Evolutionary conservation across 2,113 vertebrate genomes (phyloP).

Genomic region (Actenoides lindsayi): DNA sequence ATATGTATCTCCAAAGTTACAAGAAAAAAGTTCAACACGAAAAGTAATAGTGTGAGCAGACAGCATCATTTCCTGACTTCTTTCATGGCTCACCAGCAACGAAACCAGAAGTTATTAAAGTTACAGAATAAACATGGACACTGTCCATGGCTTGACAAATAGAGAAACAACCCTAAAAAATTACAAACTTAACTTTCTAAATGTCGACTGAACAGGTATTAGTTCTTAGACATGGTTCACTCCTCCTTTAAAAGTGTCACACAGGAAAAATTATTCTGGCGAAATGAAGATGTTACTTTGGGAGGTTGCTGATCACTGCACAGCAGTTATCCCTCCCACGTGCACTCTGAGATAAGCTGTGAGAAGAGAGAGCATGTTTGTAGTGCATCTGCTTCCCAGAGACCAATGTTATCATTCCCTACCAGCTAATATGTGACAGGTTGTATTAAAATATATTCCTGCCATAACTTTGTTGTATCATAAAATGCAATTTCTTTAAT

Average conservation of each 20-base stretch:
- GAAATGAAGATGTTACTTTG: not conserved
- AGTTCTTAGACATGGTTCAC: not conserved
- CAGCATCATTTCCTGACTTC: not conserved
- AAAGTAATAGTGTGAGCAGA: not conserved
- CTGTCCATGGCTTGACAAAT: not conserved
- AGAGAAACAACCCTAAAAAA: not conserved
- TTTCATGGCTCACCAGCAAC: not conserved
- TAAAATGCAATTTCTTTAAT: not conserved
- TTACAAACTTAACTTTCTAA: not conserved
- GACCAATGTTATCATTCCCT: not conserved
- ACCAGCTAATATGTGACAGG: not conserved
- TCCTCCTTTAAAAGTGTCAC: not conserved
- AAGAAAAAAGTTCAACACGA: not conserved
- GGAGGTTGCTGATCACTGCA: not conserved
- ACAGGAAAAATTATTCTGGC: not conserved
- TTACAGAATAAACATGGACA: not conserved
- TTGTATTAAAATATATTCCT: not conserved
- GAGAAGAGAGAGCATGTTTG: not conserved
- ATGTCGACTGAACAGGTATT: not conserved
- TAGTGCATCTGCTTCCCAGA: not conserved
- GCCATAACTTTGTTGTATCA: not conserved
- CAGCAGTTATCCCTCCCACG: not conserved
- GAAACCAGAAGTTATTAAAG: not conserved
- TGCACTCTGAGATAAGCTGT: not conserved
- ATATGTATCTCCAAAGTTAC: not conserved